Base-by-base conservation (phyloP, 2,113 vertebrate genomes). In the Charadrius vociferus region DNA sequence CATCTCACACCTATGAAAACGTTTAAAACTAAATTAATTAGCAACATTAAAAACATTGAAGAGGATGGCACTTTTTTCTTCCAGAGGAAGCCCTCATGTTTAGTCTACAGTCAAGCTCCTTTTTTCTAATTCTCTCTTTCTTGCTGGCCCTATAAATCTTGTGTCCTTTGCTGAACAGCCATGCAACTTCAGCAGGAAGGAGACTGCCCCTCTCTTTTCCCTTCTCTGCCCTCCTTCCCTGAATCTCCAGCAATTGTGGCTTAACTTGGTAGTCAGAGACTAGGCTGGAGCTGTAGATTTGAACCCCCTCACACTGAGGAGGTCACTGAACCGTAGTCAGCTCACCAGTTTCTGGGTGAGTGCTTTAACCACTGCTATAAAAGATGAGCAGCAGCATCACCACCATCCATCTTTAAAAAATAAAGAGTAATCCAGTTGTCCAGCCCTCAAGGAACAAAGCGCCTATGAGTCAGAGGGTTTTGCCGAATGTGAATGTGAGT, bases 371-470 rank as follows among this genome's bases (percentile, higher is more conserved):
- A 88, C 90, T 74, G 68, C 82, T 86, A 78, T 97, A 96, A 96
- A 96, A 93, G 96, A 95, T 92, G 92, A 95, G 85, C 90, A 96
- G 88, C 86, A 71, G 79, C 87, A 94, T 56, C 93, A 90, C 84
- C 49, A 88, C 84, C 87, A 96, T 96, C 85, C 95, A 81, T 95
- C 93, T 96, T 96, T 90, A 94, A 96, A 91, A 96, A 97, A 93
- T 93, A 96, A 86, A 93, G 93, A 93, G 50, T 86, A 95, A 96
- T 93, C 92, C 88, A 88, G 90, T 95, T 80, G 90, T 90, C 63
- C 88, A 90, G 78, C 84, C 81, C 84, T 93, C 43, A 17, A 93
- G 87, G 85, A 95, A 82, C 58, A 94, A 96, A 91, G 39, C 0
- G 0, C 55, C 83, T 84, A 6, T 81, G 70, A 96, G 84, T 95